phyloP scores from a whole-genome alignment of 2,113 vertebrate genomes.

The Ciconia maguari region DNA sequence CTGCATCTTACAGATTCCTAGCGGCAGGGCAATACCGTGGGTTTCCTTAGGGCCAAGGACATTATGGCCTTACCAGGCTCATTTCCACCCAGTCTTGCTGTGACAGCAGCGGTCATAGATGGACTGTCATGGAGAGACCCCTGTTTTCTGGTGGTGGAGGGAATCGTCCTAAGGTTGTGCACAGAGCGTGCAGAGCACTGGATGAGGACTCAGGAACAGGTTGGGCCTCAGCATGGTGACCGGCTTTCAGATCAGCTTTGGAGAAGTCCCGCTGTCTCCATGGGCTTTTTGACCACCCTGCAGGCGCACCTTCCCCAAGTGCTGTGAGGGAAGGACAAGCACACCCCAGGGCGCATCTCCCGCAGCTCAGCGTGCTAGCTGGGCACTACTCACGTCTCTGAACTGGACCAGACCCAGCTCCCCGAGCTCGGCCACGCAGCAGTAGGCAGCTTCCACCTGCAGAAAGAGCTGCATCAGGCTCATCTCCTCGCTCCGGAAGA shows the following conservation, averaged over 20 bases:
- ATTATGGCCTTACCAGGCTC: not conserved
- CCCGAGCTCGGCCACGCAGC: conserved; percentile 80
- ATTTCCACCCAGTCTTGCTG: not conserved
- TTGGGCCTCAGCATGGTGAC: fast-evolving
- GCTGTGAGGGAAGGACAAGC: not conserved
- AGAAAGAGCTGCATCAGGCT: conserved; percentile 79
- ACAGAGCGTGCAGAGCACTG: not conserved
- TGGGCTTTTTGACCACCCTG: not conserved
- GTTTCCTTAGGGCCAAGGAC: not conserved
- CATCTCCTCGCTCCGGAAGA: conserved; percentile 84
- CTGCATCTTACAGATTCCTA: not conserved
- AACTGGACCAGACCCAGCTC: conserved; percentile 83
- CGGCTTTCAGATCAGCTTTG: not conserved
- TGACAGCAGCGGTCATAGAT: not conserved
- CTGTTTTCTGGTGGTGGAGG: not conserved
- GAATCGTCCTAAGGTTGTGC: not conserved
- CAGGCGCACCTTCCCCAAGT: not conserved
- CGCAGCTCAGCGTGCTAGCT: not conserved
- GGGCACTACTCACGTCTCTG: conserved; percentile 76
- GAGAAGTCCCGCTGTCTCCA: fast-evolving
- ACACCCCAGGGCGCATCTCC: not conserved
- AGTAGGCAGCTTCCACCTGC: conserved; percentile 82
- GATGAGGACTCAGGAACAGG: no score
- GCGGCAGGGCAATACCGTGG: not conserved
- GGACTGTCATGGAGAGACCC: not conserved